Evolutionary conservation across 2,888 invertebrate species (phyloP), one percentile per base, ranked within the genome.

Genomic region (Phaedon cochleariae): DNA sequence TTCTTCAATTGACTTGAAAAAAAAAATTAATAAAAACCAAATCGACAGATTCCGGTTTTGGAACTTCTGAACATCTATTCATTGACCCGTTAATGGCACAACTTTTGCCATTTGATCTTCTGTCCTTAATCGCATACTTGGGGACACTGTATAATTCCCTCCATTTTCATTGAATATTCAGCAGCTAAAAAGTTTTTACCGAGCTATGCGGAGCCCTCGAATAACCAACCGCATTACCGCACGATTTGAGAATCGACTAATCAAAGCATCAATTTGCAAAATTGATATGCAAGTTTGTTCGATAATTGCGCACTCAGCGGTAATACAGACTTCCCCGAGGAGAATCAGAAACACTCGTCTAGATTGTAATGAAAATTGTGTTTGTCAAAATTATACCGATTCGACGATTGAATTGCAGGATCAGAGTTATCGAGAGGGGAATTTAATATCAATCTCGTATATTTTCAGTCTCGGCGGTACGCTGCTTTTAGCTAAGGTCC

Each of bases 261-360:
- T 66, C 53, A 53, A 41, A 55, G 54, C 62, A 76, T 79, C 79
- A 80, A 80, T 81, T 80, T 79, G 75, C 76, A 78, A 82, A 82
- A 82, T 82, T 81, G 81, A 82, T 81, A 80, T 79, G 77, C 77
- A 80, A 81, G 82, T 83, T 83, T 81, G 77, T 76, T 76, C 81
- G 76, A 83, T 83, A 83, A 83, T 83, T 83, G 83, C 79, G 80
- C 82, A 78, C 79, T 81, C 82, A 80, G 81, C 82, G 77, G 80
- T 82, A 80, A 80, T 77, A 74, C 77, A 74, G 73, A 68, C 62
- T 73, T 72, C 74, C 74, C 57, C 31, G 57, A 71, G 74, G 66
- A 58, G 65, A 58, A 51, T 52, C 53, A 48, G 63, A 66, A 73
- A 71, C 78, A 79, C 78, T 79, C 76, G 72, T 73, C 72, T 72